Evolutionary conservation across 2,113 vertebrate genomes (phyloP), one percentile per base, ranked within the genome.

Genomic region (Telmatochromis sp.): DNA sequence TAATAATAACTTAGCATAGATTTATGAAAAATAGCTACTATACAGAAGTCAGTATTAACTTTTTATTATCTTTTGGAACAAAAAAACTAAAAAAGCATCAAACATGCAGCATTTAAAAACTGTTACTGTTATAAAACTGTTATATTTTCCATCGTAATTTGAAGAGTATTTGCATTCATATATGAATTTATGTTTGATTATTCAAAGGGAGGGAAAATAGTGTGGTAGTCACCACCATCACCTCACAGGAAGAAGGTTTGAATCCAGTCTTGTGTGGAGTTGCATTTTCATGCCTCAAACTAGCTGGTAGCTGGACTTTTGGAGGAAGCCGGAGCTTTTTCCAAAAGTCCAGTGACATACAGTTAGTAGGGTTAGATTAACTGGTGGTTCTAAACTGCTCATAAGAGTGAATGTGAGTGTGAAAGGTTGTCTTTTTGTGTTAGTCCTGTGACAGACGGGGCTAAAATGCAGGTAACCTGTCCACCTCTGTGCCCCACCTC

Each of bases 21-120:
- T 63, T 63, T 63, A 63, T 19, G 28, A 71, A 23, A 71, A 68
- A 65, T 65, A 5, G 28, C 9, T 4, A 65, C 33, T 2, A 45
- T 15, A 33, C 15, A 63, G 28, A 63, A 63, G 9, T 33, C 58
- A 63, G 28, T 63, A 11, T 63, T 63, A 63, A 63, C 58, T 33
- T 33, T 63, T 33, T 7, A 63, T 63, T 2, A 63, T 33, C 9
- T 63, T 2, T 63, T 63, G 28, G 15, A 33, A 31, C 9, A 63
- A 0, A 63, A 63, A 63, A 33, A 3, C 58, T 63, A 0, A 63
- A 63, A 63, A 63, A 63, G 58, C 0, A 33, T 11, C 58, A 63
- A 63, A 63, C 28, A 33, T 19, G 28, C 58, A 60, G 28, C 28
- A 33, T 60, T 60, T 60, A 3, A 33, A 60, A 60, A 33, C 2